Base-by-base conservation (phyloP, 2,888 invertebrate species). In the Coelopa pilipes region DNA sequence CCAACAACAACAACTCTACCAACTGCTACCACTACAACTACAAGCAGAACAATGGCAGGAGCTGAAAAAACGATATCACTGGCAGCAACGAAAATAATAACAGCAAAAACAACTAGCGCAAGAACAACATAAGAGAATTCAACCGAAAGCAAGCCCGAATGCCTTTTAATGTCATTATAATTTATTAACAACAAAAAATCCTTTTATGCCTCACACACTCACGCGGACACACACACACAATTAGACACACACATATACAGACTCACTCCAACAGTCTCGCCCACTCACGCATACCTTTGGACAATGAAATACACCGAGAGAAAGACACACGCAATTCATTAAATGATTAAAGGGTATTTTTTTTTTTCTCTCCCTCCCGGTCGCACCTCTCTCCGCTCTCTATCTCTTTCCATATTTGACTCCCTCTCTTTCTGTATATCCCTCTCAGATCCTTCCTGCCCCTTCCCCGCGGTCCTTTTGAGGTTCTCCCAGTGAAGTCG, bases 101-200 rank as follows among this genome's bases (percentile, higher is more conserved):
- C 19, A 57, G 59, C 19, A 65, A 59, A 12, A 73, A 21, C n/a
- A 45, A 15, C 24, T n/a, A 67, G 34, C 15, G 7, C 34, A 34
- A 34, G 7, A 34, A 34, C 34, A 34, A 34, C 34, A 34, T 34
- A 34, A 34, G 45, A 45, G 13, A 45, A 63, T 9, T 5, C n/a
- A n/a, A 50, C 53, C 53, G 11, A 55, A 53, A 55, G 67, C 53
- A 21, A 21, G 69, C 15, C 49, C 50, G 46, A 69, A 69, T 57
- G 59, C 46, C 57, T 57, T 69, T 57, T 57, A 69, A 69, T 69
- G 50, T 57, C 69, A 69, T 69, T 69, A 57, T 69, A 59, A 69
- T 69, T 69, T 69, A 69, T 69, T 45, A 69, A 69, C 57, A 69
- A 59, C 69, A 68, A 68, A 53, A 59, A 57, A 69, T 66, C 66